Evolutionary conservation across 2,797 vertebrate genomes (phyloP).

Genomic region (Mus spretus): DNA sequence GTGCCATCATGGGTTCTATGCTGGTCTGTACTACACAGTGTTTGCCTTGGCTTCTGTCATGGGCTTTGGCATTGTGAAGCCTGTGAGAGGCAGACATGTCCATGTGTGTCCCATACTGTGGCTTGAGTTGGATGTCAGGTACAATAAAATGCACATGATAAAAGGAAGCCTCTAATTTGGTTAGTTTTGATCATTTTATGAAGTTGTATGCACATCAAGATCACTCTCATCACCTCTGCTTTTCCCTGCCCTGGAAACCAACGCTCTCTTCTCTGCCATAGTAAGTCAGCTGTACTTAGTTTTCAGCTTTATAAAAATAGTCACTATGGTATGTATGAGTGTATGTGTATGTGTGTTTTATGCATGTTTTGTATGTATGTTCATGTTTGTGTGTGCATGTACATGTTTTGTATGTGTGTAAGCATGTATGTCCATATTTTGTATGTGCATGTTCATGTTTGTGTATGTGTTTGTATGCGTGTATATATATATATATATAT

Average conservation of each 20-base stretch:
- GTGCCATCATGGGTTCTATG: neutral
- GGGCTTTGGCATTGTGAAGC: slow-evolving; percentile 25
- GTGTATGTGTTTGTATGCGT: neutral
- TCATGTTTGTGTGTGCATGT: neutral
- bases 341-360: neutral
- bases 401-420: neutral
- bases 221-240: neutral
- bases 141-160: neutral
- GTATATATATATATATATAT: too few species aligned
- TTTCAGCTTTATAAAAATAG: slow-evolving; percentile 30
- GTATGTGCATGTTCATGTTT: neutral
- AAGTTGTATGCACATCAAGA: neutral
- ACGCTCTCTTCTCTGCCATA: neutral
- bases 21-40: neutral
- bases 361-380: neutral
- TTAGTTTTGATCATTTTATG: slow-evolving; percentile 48
- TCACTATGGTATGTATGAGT: neutral
- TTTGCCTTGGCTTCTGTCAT: neutral
- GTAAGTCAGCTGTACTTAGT: slow-evolving; percentile 8
- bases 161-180: slow-evolving; percentile 1
- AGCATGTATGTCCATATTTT: neutral
- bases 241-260: neutral
- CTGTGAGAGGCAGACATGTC: neutral
- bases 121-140: neutral
- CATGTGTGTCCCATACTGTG: slow-evolving; percentile 8